These are phyloP conservation scores for Lithosia quadra DNA, from an alignment of 2,888 invertebrate species.

Conservation along the genomic window DNA sequence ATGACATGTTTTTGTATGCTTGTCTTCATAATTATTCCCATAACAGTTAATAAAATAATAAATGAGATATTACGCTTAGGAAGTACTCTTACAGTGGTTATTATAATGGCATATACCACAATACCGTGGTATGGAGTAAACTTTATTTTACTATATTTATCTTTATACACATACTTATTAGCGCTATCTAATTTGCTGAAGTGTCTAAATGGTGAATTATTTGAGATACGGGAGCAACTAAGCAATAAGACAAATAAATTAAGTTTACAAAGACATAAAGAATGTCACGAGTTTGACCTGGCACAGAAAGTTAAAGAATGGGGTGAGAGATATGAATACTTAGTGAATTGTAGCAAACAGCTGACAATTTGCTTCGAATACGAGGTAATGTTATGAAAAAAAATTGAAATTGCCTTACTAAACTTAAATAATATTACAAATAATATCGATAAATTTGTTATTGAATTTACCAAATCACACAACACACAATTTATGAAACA, in stretches of 20 bases:
- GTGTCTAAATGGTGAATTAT: background rate
- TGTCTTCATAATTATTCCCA: background rate
- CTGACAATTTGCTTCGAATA: constrained; percentile 10
- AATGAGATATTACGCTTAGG: background rate
- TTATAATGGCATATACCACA: background rate
- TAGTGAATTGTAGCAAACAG: constrained; percentile 25
- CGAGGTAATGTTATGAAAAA: too few relatives aligned
- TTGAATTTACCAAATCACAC: too few relatives aligned
- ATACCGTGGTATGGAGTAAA: background rate
- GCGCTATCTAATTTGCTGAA: constrained; percentile 3
- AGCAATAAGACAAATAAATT: background rate
- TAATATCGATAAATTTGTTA: too few relatives aligned
- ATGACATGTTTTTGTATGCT: background rate
- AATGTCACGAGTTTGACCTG: background rate
- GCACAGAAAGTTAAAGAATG: background rate
- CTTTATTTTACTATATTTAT: constrained; percentile 13
- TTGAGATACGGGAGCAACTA: background rate
- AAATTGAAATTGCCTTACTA: too few relatives aligned
- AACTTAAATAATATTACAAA: too few relatives aligned
- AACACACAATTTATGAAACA: too few relatives aligned
- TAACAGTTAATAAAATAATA: background rate
- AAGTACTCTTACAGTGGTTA: background rate
- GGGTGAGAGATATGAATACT: constrained; percentile 17
- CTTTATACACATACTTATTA: background rate
- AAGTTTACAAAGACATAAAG: background rate